Percentiles rank a stretch among this genome's conserved stretches.
These are phyloP conservation scores for Mimachlamys varia DNA, from an alignment of 2,888 invertebrate species.

Conservation along the genomic window DNA sequence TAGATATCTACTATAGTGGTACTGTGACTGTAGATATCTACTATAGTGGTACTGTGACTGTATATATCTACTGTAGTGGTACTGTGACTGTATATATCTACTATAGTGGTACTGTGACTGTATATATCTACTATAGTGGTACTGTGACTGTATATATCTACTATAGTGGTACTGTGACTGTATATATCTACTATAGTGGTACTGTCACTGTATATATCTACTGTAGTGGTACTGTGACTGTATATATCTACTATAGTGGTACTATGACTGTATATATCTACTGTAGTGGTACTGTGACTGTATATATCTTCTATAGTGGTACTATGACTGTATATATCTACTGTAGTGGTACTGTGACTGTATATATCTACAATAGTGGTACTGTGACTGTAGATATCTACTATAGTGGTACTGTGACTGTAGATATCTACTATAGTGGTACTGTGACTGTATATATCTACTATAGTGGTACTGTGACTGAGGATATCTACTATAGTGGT, in stretches of 20 bases:
- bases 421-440: neutral
- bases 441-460: neutral
- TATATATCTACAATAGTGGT: neutral
- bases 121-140: constrained; percentile 2
- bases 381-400: neutral
- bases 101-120: neutral
- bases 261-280: neutral
- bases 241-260: constrained; percentile 7
- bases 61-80: constrained; percentile 7
- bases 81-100: neutral
- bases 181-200: constrained; percentile 7
- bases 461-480: neutral
- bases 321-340: neutral
- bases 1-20: neutral
- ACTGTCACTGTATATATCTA: constrained; percentile 1
- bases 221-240: neutral
- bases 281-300: neutral
- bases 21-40: neutral
- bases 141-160: neutral
- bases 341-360: neutral
- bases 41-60: neutral
- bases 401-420: neutral
- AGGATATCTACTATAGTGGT: neutral
- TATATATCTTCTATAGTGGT: constrained; percentile 5
- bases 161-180: neutral